These are phyloP conservation scores for Napeogenes sylphis DNA, from an alignment of 2,888 invertebrate species.

Conservation along the genomic window DNA sequence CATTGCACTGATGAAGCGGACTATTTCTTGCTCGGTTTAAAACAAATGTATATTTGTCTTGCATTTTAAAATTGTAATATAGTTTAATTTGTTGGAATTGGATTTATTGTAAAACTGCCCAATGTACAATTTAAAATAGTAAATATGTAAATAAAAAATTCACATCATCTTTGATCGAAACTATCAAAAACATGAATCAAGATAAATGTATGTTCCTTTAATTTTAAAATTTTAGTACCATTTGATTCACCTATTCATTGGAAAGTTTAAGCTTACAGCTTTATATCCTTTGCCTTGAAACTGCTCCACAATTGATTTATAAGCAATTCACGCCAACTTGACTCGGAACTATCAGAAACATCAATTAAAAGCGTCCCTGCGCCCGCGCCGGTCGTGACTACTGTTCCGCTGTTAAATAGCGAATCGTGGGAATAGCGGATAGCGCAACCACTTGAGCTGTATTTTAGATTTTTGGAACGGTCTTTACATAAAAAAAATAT, in stretches of 20 bases:
- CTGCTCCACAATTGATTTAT: conserved; percentile 25
- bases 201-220: too few relatives aligned
- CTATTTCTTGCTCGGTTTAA: conserved; percentile 23
- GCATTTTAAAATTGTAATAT: conserved; percentile 12
- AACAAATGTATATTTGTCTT: conserved; percentile 11
- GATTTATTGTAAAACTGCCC: too few relatives aligned
- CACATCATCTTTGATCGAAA: too few relatives aligned
- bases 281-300: conserved; percentile 15
- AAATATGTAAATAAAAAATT: too few relatives aligned
- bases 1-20: conserved; percentile 41
- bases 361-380: conserved; percentile 35
- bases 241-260: neutral
- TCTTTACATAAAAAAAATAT: neutral
- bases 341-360: conserved; percentile 26
- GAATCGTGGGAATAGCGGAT: conserved; percentile 40
- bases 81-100: neutral
- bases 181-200: too few relatives aligned
- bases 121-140: too few relatives aligned
- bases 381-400: conserved; percentile 41
- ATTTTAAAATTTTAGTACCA: too few relatives aligned
- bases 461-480: conserved; percentile 9
- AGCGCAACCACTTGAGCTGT: conserved; percentile 23
- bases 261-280: neutral
- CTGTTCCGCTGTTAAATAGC: conserved; percentile 42
- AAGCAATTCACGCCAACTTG: conserved; percentile 24